Percentiles rank a stretch among this genome's conserved stretches.
phyloP scores from a whole-genome alignment of 2,113 vertebrate genomes.

The Cebidichthys violaceus region DNA sequence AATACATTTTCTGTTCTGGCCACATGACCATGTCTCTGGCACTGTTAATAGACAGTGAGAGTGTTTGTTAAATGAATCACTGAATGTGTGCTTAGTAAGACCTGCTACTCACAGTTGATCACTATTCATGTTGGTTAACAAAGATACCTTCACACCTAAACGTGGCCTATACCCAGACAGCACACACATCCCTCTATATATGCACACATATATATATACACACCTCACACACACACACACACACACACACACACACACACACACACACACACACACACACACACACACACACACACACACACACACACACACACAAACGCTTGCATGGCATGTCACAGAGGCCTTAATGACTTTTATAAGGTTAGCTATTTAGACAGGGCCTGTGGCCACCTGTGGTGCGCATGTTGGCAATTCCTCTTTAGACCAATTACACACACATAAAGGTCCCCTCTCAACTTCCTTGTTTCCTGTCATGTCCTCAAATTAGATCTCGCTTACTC shows the following conservation, averaged over 20 bases:
- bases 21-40: neutral
- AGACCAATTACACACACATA: slow-evolving; percentile 72
- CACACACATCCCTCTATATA: neutral
- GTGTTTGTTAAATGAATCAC: slow-evolving; percentile 16
- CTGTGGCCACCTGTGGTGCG: slow-evolving; percentile 62
- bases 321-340: slow-evolving; percentile 39
- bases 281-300: no score
- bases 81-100: neutral
- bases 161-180: neutral
- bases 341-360: slow-evolving; percentile 74
- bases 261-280: slow-evolving; percentile 12
- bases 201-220: neutral
- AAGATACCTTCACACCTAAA: neutral
- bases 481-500: slow-evolving; percentile 59
- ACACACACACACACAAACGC: slow-evolving; percentile 1
- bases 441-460: slow-evolving; percentile 63
- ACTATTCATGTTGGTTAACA: slow-evolving; percentile 3
- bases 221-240: slow-evolving; percentile 9
- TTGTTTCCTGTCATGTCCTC: slow-evolving; percentile 72
- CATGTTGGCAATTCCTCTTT: slow-evolving; percentile 56
- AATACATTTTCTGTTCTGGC: neutral
- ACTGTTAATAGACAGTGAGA: neutral
- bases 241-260: neutral
- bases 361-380: slow-evolving; percentile 57
- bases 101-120: neutral